Evolutionary conservation across 2,113 vertebrate species (phyloP), one percentile per base, ranked within the genome.

Genomic region (Oncorhynchus keta): DNA sequence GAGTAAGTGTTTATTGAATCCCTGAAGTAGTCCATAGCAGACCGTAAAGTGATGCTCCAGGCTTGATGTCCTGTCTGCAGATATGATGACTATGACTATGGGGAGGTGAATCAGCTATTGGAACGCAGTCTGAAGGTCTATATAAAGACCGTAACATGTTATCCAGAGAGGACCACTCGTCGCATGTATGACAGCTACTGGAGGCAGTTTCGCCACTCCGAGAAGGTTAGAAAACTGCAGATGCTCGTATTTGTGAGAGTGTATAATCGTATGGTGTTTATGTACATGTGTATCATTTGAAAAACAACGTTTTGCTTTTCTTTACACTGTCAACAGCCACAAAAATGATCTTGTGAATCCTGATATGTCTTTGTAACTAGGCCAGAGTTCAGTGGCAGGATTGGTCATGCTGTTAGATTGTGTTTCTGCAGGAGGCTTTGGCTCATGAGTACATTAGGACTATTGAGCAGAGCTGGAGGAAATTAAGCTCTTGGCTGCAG

Each of bases 111-210:
- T 88, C 95, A 95, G 83, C 89, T 95, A 93, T 93, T 96, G 88
- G 95, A 96, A 91, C 92, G 94, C 83, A 95, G 93, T 89, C 90
- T 96, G 89, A 95, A 95, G 90, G 95, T 95, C 91, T 96, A 95
- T 92, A 95, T 95, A 89, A 96, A 96, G 91, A 96, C 95, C n/a
- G 94, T 95, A 86, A 93, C 94, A 85, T 96, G 95, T 92, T 96
- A 95, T 81, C 95, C 95, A 2, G 95, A 96, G 87, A 93, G 94
- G 84, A 95, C 94, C 51, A 96, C 95, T 61, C 95, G 94, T 74
- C 94, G 95, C 89, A 95, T 96, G 94, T 95, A 96, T 8, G 95
- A 95, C 8, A 93, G 94, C 70, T 96, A 94, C 83, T 95, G 95
- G 95, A 91, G 91, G 11, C 95, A 95, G 87, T 95, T 96, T 92